Conservation (phyloP, 2,797 vertebrate genomes). For the Danio choprae region DNA sequence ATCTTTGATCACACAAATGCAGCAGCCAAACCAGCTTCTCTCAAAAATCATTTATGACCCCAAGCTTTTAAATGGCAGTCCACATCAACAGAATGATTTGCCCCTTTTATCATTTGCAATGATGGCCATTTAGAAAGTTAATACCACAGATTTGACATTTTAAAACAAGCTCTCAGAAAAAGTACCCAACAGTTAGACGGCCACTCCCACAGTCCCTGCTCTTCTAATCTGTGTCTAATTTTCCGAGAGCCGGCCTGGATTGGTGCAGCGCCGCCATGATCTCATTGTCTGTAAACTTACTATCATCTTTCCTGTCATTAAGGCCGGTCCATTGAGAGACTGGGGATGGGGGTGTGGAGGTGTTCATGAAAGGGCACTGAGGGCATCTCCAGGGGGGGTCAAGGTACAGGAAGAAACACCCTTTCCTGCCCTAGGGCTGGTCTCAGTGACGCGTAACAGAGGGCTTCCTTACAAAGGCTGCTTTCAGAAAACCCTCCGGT, state of each 20-base stretch:
- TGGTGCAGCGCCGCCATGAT: constrained; percentile 67
- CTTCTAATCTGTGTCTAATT: constrained; percentile 49
- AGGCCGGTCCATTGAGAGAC: constrained; percentile 50
- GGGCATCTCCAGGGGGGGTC: constrained; percentile 50
- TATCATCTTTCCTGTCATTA: constrained; percentile 64
- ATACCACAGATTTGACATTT: constrained; percentile 17
- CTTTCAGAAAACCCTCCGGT: constrained; percentile 56
- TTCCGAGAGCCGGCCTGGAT: constrained; percentile 59
- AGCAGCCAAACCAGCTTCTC: too few relatives aligned
- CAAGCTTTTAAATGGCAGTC: neutral
- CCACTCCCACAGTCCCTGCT: constrained; percentile 13
- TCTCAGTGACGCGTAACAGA: constrained; percentile 64
- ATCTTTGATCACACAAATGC: neutral
- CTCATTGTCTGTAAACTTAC: constrained; percentile 73
- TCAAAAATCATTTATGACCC: neutral
- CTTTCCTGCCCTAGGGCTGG: constrained; percentile 74
- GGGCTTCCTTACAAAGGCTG: constrained; percentile 67
- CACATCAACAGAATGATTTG: neutral
- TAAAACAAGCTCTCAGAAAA: constrained; percentile 24
- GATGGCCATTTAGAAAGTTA: neutral
- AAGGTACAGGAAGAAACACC: constrained; percentile 76
- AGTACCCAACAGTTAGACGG: constrained; percentile 9
- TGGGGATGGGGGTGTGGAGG: constrained; percentile 26
- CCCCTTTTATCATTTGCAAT: neutral
- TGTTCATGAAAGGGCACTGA: constrained; percentile 34